Evolutionary conservation across 2,113 vertebrate genomes (phyloP).

Genomic region (Colaptes auratus): DNA sequence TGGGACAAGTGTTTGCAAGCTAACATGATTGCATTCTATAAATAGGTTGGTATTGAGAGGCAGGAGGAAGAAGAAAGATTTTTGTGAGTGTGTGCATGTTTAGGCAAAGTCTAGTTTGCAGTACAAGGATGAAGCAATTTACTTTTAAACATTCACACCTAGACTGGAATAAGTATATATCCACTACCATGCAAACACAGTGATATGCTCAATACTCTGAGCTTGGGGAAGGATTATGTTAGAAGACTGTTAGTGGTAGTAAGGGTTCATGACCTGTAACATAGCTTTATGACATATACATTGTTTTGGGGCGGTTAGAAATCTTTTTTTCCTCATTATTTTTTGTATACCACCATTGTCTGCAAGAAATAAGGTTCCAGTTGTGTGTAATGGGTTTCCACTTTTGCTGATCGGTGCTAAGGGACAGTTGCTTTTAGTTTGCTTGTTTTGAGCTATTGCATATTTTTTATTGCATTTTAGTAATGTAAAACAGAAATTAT

Average conservation of each 20-base stretch:
- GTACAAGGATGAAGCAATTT: background rate
- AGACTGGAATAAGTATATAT: background rate
- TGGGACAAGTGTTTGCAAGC: background rate
- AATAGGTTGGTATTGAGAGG: background rate
- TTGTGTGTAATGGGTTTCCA: background rate
- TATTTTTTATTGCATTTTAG: background rate
- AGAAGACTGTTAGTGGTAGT: background rate
- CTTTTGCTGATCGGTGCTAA: background rate
- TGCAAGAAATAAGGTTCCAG: background rate
- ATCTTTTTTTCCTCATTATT: background rate
- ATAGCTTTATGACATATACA: background rate
- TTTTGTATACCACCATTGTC: background rate
- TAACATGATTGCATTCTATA: background rate
- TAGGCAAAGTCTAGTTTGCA: background rate
- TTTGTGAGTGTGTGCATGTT: background rate
- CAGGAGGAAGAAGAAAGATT: background rate
- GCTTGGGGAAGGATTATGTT: background rate
- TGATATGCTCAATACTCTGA: background rate
- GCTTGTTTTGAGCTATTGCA: background rate
- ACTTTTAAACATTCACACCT: background rate
- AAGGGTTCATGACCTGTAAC: background rate
- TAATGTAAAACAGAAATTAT: background rate
- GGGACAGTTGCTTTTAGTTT: background rate
- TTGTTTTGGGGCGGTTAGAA: accelerated
- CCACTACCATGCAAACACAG: background rate